Percentiles rank a stretch among this genome's conserved stretches.
These are phyloP conservation scores for Tonatia bakeri DNA, from an alignment of 2,113 vertebrate species.

Conservation along the genomic window DNA sequence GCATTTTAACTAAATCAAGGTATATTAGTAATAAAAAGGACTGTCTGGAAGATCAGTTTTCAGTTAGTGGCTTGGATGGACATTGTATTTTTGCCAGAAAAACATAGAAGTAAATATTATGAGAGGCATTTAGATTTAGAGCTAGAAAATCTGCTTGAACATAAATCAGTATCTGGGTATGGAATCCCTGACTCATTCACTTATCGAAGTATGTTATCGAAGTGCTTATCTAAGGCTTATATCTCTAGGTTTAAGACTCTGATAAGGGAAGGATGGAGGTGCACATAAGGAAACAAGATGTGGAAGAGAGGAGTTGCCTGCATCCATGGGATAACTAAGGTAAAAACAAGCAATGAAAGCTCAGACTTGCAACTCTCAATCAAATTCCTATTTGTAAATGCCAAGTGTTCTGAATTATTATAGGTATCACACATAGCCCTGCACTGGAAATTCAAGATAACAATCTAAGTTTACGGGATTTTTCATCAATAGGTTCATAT, in stretches of 20 bases:
- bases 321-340: neutral
- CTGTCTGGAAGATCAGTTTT: neutral
- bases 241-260: neutral
- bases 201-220: neutral
- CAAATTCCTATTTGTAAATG: neutral
- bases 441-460: neutral
- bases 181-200: neutral
- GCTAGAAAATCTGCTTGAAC: neutral
- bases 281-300: neutral
- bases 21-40: constrained; percentile 24
- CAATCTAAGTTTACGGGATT: neutral
- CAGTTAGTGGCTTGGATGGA: neutral
- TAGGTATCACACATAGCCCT: neutral
- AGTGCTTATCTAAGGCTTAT: neutral
- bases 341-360: neutral
- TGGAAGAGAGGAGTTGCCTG: neutral
- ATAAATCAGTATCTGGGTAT: neutral
- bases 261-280: neutral
- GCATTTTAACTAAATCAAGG: constrained; percentile 27
- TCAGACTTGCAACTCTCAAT: neutral
- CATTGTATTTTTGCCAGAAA: neutral
- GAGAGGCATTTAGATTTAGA: neutral
- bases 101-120: neutral
- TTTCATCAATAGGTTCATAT: neutral
- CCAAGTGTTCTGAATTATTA: neutral